Base-by-base conservation (phyloP, 2,888 invertebrate species). In the Watsonalla cultraria region DNA sequence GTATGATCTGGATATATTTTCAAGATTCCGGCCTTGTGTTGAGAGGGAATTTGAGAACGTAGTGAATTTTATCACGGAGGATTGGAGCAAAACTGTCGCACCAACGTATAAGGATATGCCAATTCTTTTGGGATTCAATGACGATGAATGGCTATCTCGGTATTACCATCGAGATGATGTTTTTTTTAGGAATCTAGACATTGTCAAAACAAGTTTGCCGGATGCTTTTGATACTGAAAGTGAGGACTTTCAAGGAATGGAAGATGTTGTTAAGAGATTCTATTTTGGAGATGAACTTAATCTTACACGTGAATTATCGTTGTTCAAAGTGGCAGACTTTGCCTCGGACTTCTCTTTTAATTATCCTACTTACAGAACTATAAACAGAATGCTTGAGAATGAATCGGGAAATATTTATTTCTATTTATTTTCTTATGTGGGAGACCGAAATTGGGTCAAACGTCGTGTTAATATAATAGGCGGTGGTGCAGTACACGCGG, bases 361-460 rank as follows among this genome's bases (percentile, higher is more conserved):
- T 11, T 54, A 66, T 51, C 70, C 72, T n/a, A 64, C 61, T 5
- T 61, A 62, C 42, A 61, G 58, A 61, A 53, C 51, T 11, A 52
- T 67, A 37, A 54, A 57, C 4, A 65, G 61, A 37, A 71, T 62
- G 46, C 13, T 72, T 4, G 52, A 56, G 5, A 62, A 58, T 50
- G 64, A 59, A 5, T 62, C 60, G 0, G 39, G 55, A 5, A 55
- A 62, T 0, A 54, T 72, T 8, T 76, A 60, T 49, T 63, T 66
- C 14, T 73, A 74, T 45, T 45, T 76, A n/a, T 76, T 77, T 51
- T 62, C 67, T 0, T 76, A 73, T 15, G 51, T 52, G 5, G 74
- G 76, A 9, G 58, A 51, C 0, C 65, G 74, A 34, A 76, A 76
- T 51, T 64, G 62, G n/a, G 33, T 57, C 0, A 70, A 72, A 49